These are phyloP conservation scores for Arenaria interpres DNA, from an alignment of 2,113 vertebrate genomes.

Conservation along the genomic window DNA sequence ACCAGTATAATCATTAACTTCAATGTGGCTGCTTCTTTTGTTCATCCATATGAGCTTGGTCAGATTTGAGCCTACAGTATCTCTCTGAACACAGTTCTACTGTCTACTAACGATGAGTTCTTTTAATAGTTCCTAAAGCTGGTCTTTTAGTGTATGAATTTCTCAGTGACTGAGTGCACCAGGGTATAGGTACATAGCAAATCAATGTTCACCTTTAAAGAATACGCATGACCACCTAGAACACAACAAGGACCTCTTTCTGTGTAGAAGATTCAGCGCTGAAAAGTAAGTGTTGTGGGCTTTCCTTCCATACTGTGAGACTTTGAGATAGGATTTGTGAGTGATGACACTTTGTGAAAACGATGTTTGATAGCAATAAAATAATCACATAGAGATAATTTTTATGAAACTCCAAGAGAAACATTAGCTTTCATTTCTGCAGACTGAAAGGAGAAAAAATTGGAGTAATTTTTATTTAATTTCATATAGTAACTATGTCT, in stretches of 20 bases:
- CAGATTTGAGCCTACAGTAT: not conserved
- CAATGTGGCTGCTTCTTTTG: not conserved
- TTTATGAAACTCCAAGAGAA: not conserved
- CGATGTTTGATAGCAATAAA: not conserved
- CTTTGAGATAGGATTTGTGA: not conserved
- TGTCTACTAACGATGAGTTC: not conserved
- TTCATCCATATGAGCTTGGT: not conserved
- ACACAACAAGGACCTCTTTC: not conserved
- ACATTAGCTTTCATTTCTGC: not conserved
- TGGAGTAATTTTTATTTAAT: not conserved
- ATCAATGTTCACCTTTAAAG: not conserved
- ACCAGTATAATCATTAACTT: not conserved
- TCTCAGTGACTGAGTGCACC: not conserved
- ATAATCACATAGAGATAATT: not conserved
- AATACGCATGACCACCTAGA: not conserved
- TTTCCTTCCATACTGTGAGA: not conserved
- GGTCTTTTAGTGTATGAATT: not conserved
- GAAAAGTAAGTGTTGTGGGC: not conserved
- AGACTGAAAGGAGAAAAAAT: not conserved
- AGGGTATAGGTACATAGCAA: not conserved
- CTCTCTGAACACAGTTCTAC: not conserved
- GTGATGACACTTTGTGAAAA: not conserved
- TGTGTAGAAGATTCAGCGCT: not conserved
- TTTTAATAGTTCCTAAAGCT: not conserved
- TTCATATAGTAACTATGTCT: not conserved